phyloP scores from a whole-genome alignment of 2,797 vertebrate genomes.

The Erethizon dorsatum region DNA sequence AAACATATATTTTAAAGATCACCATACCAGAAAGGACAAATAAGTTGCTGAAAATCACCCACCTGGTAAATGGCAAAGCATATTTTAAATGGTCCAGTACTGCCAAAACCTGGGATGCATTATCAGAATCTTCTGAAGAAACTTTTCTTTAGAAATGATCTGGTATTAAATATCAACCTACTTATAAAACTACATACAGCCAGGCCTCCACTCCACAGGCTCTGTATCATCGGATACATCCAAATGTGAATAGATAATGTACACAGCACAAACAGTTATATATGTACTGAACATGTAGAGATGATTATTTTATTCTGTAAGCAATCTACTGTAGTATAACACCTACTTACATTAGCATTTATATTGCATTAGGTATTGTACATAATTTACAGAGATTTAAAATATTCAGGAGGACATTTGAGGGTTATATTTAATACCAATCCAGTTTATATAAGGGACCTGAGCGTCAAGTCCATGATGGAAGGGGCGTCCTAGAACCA shows the following conservation, averaged over 20 bases:
- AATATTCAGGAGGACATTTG: neutral
- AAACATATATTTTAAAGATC: neutral
- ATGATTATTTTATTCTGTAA: neutral
- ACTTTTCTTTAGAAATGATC: neutral
- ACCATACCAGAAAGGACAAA: slow-evolving; percentile 34
- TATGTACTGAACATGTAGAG: neutral
- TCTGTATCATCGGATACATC: neutral
- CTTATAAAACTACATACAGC: neutral
- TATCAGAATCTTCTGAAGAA: neutral
- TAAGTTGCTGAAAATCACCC: slow-evolving; percentile 9
- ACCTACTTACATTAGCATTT: neutral
- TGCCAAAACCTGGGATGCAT: neutral
- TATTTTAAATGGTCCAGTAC: neutral
- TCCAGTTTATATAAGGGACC: neutral
- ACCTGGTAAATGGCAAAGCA: neutral
- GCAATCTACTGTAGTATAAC: neutral
- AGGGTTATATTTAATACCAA: neutral
- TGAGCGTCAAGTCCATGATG: neutral
- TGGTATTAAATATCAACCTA: neutral
- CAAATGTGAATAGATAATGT: neutral
- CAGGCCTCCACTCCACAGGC: neutral
- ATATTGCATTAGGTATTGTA: neutral
- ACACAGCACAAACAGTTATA: neutral
- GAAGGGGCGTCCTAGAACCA: neutral
- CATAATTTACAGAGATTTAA: neutral